phyloP scores from a whole-genome alignment of 92 coral and sea anemone species.

The Meandrina meandrites region DNA sequence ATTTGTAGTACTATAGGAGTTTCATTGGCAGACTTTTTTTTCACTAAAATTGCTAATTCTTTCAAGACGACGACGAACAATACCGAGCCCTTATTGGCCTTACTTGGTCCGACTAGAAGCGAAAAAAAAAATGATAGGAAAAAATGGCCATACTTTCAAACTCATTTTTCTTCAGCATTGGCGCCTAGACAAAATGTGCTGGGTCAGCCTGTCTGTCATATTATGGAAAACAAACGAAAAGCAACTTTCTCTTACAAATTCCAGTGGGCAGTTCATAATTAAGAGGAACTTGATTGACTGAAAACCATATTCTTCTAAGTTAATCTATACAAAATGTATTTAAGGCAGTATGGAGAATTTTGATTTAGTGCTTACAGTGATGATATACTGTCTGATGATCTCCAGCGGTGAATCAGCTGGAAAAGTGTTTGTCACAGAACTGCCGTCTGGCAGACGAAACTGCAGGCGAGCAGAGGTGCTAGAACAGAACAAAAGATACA shows the following conservation, averaged over 20 bases:
- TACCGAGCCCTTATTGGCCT: too few species aligned
- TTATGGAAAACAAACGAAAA: too few species aligned
- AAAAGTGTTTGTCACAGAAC: conserved; percentile 75
- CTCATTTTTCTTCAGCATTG: too few species aligned
- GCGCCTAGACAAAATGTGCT: too few species aligned
- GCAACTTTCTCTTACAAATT: neutral
- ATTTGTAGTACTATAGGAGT: too few species aligned
- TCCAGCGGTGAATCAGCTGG: conserved; percentile 79
- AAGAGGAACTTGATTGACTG: neutral
- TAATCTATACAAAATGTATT: neutral
- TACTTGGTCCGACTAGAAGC: too few species aligned
- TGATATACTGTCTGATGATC: conserved; percentile 79
- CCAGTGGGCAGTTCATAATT: neutral
- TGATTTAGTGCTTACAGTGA: conserved; percentile 44
- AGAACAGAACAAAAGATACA: neutral
- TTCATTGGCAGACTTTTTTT: too few species aligned
- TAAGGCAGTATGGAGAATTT: neutral
- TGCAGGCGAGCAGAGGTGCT: conserved; percentile 82
- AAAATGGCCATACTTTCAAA: too few species aligned
- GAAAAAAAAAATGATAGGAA: too few species aligned
- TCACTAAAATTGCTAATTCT: too few species aligned
- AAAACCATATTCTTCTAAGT: neutral
- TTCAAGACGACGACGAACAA: too few species aligned
- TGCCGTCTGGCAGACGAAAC: conserved; percentile 97
- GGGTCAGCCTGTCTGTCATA: too few species aligned